Conservation (phyloP, 2,797 vertebrate species). For the Gymnothorax reevesii region DNA sequence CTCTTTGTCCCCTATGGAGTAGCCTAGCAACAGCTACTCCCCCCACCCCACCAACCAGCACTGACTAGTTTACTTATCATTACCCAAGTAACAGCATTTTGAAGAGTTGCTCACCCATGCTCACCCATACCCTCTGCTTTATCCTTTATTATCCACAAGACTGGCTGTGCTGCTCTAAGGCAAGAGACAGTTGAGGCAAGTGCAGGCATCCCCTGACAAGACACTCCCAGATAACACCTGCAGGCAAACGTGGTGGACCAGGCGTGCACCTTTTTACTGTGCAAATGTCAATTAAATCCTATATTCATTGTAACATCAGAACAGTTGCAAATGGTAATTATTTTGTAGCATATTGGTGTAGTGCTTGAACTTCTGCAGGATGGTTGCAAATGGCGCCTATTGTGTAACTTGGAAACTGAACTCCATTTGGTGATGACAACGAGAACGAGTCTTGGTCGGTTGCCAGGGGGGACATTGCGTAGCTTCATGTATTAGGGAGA, state of each 20-base stretch:
- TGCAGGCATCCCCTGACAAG: constrained; percentile 55
- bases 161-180: constrained; percentile 62
- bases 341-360: not conserved
- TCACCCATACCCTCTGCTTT: constrained; percentile 65
- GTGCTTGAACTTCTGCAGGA: not conserved
- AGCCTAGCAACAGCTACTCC: constrained; percentile 63
- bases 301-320: not conserved
- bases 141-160: constrained; percentile 63
- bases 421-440: not conserved
- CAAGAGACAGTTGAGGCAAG: constrained; percentile 38
- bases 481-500: not conserved
- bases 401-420: not conserved
- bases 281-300: not conserved
- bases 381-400: not conserved
- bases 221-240: constrained; percentile 45
- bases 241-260: not conserved
- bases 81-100: constrained; percentile 70
- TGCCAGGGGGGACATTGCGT: not conserved
- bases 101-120: constrained; percentile 52
- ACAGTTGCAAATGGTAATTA: not conserved
- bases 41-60: constrained; percentile 36
- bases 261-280: not conserved
- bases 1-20: constrained; percentile 59
- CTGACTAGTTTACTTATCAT: constrained; percentile 66
- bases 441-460: not conserved